These are phyloP conservation scores for Lathamus discolor DNA, from an alignment of 2,113 vertebrate species.

Conservation along the genomic window DNA sequence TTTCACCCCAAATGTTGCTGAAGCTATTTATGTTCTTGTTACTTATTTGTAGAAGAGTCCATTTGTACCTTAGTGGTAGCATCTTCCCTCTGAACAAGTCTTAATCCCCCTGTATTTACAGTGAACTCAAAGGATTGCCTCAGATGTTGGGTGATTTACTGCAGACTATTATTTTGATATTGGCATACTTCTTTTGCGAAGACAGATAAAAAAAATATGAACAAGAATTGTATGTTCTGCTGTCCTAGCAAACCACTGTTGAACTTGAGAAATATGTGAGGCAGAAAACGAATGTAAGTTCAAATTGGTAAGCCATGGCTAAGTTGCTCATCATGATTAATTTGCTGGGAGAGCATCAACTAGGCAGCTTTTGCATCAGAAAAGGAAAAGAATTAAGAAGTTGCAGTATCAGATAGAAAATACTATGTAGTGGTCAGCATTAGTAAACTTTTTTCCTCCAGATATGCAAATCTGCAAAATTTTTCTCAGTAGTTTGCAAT, in stretches of 20 bases:
- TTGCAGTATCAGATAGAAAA: background rate
- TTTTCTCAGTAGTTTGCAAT: background rate
- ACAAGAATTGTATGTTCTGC: background rate
- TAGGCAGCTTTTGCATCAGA: background rate
- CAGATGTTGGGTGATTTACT: background rate
- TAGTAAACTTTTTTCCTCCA: background rate
- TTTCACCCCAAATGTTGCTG: background rate
- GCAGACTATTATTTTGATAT: background rate
- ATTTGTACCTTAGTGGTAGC: background rate
- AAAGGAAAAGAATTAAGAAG: background rate
- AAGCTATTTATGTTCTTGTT: background rate
- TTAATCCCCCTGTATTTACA: background rate
- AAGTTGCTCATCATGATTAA: background rate
- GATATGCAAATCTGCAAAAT: background rate
- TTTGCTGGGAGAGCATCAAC: background rate
- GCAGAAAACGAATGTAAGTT: background rate
- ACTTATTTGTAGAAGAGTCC: background rate
- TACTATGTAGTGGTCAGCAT: background rate
- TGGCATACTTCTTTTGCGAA: background rate
- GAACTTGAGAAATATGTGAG: fast-evolving
- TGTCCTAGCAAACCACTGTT: background rate
- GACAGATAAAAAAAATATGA: background rate
- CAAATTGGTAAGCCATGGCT: background rate
- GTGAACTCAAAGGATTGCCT: background rate
- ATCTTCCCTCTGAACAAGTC: background rate